A percentile compares a stretch with the other conserved stretches of the same genome.
These are phyloP conservation scores for Syngnathus typhle DNA, from an alignment of 2,113 vertebrate species.

Conservation along the genomic window DNA sequence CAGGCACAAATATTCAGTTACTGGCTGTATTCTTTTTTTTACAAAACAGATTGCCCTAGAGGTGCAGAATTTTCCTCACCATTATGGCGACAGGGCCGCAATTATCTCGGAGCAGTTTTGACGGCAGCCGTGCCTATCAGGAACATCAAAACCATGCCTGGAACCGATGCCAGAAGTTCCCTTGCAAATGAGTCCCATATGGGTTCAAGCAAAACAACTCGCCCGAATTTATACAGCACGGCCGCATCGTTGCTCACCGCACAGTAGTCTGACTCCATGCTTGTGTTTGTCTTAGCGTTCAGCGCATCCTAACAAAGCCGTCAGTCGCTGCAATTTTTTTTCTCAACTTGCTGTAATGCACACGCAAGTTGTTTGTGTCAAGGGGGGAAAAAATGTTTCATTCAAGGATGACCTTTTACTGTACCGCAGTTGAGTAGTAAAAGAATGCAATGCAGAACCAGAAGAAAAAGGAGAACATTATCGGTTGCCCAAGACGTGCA, in stretches of 20 bases:
- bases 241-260: conserved; percentile 49
- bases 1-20: conserved; percentile 29
- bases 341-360: too few species aligned
- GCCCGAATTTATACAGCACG: conserved; percentile 50
- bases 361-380: too few species aligned
- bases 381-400: too few species aligned
- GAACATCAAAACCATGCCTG: conserved; percentile 60
- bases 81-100: conserved; percentile 44
- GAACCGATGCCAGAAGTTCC: conserved; percentile 57
- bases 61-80: conserved; percentile 22
- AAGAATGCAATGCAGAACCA: too few species aligned
- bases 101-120: conserved; percentile 55
- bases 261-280: conserved; percentile 58
- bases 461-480: too few species aligned
- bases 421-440: too few species aligned
- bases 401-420: too few species aligned
- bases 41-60: conserved; percentile 7
- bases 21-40: conserved; percentile 25
- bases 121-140: conserved; percentile 55
- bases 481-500: too few species aligned
- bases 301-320: conserved; percentile 34
- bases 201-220: conserved; percentile 60
- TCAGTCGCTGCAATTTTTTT: conserved; percentile 11
- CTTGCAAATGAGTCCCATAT: conserved; percentile 63
- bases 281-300: conserved; percentile 54